phyloP scores from a whole-genome alignment of 2,888 invertebrate species.

The Ormyrus thymus region DNA sequence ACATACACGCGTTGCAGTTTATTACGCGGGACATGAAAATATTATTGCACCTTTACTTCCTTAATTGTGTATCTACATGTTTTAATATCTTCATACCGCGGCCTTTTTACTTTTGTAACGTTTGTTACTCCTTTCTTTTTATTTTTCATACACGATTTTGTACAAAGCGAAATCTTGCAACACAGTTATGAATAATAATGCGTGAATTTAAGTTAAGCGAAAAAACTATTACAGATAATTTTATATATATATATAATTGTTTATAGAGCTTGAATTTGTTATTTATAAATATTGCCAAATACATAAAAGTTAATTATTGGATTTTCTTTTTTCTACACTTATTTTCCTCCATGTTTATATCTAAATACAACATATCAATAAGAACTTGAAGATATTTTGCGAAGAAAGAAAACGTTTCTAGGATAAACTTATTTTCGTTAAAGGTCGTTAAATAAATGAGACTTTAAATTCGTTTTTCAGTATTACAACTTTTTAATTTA shows the following conservation, averaged over 20 bases:
- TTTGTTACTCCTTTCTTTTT: slow-evolving; percentile 18
- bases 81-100: slow-evolving; percentile 2
- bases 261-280: slow-evolving; percentile 65
- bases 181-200: slow-evolving; percentile 21
- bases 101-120: slow-evolving; percentile 14
- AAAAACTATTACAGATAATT: slow-evolving; percentile 56
- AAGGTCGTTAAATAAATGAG: no score
- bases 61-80: not conserved
- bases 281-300: slow-evolving; percentile 70
- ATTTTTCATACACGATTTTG: slow-evolving; percentile 34
- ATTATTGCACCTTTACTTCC: slow-evolving; percentile 10
- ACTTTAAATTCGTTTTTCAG: no score
- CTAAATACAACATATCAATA: not conserved
- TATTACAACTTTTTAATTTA: no score
- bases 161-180: slow-evolving; percentile 48
- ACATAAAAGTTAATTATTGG: slow-evolving; percentile 67
- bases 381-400: not conserved
- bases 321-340: slow-evolving; percentile 8
- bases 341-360: not conserved
- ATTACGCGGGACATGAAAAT: slow-evolving; percentile 28
- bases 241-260: slow-evolving; percentile 63
- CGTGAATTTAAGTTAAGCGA: slow-evolving; percentile 44
- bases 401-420: not conserved
- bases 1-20: slow-evolving; percentile 29
- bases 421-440: no score